Base-by-base conservation (phyloP, 1,140 invertebrate genomes). In the Dinothrombium tinctorium region DNA sequence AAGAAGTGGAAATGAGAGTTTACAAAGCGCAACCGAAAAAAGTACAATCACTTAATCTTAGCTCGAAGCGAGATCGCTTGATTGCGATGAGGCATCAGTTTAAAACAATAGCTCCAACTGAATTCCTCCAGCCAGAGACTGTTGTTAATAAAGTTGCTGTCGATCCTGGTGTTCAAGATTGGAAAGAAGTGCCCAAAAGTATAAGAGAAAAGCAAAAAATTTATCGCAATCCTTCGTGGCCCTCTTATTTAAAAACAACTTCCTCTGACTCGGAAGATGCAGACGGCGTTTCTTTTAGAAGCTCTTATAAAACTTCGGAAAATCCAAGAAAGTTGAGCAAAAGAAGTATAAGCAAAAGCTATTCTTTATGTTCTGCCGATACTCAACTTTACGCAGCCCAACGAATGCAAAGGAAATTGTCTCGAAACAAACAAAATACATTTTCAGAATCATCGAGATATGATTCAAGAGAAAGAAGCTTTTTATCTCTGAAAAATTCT, bases 171-270 rank as follows among this genome's bases (percentile, higher is more conserved):
- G 29, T 32, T 32, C n/a, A 14, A 17, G 29, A 17, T 32, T 12
- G 17, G 17, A 32, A 12, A 5, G 29, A 32, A 5, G 29, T 14
- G 12, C 21, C 17, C 6, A 7, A n/a, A 17, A 23, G 17, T 9
- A 8, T 11, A 33, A 9, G 33, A n/a, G 33, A 4, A n/a, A 29
- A 40, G 14, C 39, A 19, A 20, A 14, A n/a, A 31, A 40, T 40
- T 9, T 17, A 29, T 21, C 23, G 39, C 3, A 40, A 40, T 29
- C 39, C 39, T 31, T 40, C 39, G 12, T 40, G 39, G 39, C 39
- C 39, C 12, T 26, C 32, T 2, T 31, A 17, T 11, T 40, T 29
- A n/a, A 40, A 17, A 2, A 40, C 12, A 15, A 17, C 39, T 15
- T 31, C 39, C 12, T 40, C 39, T 19, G 39, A 40, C 21, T 40